Conservation (phyloP, 2,113 vertebrate species). For the Oreochromis tanganicae region DNA sequence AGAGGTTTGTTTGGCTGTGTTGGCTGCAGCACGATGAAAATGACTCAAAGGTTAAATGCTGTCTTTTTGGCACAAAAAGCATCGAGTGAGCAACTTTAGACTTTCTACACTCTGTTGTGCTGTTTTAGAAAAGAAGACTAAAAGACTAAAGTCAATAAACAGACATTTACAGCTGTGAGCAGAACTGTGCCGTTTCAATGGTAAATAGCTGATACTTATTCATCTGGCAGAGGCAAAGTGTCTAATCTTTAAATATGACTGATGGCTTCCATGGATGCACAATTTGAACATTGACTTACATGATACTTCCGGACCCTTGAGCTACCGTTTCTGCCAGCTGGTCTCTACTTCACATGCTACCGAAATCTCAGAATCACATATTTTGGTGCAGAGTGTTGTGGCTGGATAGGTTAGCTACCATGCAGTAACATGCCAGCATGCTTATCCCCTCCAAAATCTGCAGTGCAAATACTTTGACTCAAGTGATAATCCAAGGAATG, state of each 20-base stretch:
- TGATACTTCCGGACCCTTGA: not conserved
- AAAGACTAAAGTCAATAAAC: not conserved
- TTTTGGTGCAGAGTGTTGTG: not conserved
- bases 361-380: not conserved
- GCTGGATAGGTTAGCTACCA: not conserved
- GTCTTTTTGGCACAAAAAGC: not conserved
- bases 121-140: not conserved
- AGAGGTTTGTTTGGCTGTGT: not conserved
- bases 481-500: not conserved
- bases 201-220: not conserved
- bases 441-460: not conserved
- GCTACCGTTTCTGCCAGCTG: not conserved
- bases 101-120: not conserved
- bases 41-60: accelerated
- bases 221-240: no score
- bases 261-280: not conserved
- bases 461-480: not conserved
- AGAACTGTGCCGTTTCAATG: accelerated
- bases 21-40: not conserved
- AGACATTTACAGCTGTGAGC: not conserved
- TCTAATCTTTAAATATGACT: not conserved
- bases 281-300: accelerated
- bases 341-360: not conserved
- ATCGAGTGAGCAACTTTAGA: not conserved
- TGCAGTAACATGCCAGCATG: not conserved